Percentiles rank a stretch among this genome's conserved stretches.
phyloP scores from a whole-genome alignment of 2,113 vertebrate species.

The Hemicordylus capensis region DNA sequence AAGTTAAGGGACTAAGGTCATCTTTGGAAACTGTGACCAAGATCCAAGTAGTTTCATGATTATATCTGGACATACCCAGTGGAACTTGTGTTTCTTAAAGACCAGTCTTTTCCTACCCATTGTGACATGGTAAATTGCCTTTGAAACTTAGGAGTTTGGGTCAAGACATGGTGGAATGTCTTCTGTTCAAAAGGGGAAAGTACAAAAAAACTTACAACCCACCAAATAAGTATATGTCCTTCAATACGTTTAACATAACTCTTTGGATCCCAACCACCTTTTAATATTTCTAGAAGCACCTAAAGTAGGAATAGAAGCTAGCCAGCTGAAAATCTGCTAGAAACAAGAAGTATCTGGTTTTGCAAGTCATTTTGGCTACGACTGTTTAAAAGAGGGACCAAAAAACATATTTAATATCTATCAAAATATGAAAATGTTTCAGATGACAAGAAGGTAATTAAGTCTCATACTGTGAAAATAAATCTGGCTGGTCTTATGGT shows the following conservation, averaged over 20 bases:
- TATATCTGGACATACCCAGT: neutral
- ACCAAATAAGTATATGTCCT: neutral
- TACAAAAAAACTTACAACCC: neutral
- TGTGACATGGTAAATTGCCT: neutral
- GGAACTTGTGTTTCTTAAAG: neutral
- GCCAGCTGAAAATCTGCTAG: conserved; percentile 35
- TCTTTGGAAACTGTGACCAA: neutral
- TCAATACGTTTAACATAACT: neutral
- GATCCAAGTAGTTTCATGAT: neutral
- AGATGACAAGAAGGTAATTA: conserved; percentile 62
- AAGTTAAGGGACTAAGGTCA: neutral
- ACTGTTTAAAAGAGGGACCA: conserved; percentile 45
- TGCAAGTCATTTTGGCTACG: conserved; percentile 32
- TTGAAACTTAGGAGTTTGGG: neutral
- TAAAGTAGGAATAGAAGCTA: neutral
- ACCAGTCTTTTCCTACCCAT: neutral
- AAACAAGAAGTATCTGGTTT: conserved; percentile 31
- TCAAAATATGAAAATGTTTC: conserved; percentile 32
- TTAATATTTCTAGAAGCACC: neutral
- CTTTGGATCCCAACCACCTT: neutral
- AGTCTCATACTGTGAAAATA: conserved; percentile 43
- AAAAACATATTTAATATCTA: conserved; percentile 39
- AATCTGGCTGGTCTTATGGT: too few species aligned
- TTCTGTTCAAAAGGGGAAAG: neutral
- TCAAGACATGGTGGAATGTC: neutral